phyloP scores from a whole-genome alignment of 2,113 vertebrate genomes.

The Poeciliopsis retropinna region DNA sequence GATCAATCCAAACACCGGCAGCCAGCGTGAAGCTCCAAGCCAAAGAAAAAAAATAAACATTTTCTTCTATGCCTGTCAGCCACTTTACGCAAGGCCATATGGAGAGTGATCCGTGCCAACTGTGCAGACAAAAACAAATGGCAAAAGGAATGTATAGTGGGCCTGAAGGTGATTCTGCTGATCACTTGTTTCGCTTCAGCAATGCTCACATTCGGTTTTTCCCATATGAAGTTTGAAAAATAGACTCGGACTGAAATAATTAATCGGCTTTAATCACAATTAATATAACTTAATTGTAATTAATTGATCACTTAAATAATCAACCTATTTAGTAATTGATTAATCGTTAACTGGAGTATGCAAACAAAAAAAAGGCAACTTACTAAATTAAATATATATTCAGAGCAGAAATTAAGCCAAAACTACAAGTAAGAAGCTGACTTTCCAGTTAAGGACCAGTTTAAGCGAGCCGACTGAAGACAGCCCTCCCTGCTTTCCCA shows the following conservation, averaged over 20 bases:
- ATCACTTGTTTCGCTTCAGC: slow-evolving; percentile 20
- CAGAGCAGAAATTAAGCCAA: no score
- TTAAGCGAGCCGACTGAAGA: slow-evolving; percentile 1
- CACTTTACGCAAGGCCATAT: slow-evolving; percentile 45
- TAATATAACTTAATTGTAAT: no score
- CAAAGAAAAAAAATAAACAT: slow-evolving; percentile 47
- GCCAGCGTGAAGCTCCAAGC: slow-evolving; percentile 43
- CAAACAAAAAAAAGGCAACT: no score
- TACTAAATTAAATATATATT: no score
- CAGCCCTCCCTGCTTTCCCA: slow-evolving; percentile 6
- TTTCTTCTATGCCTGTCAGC: slow-evolving; percentile 41
- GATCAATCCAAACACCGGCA: slow-evolving; percentile 61
- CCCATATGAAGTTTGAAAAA: background rate
- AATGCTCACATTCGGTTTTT: background rate
- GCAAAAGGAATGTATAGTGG: slow-evolving; percentile 38
- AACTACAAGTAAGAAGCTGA: background rate
- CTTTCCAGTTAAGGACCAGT: background rate
- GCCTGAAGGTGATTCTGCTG: slow-evolving; percentile 16
- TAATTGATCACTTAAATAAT: no score
- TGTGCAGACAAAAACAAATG: slow-evolving; percentile 29
- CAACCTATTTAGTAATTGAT: no score
- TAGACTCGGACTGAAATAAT: background rate
- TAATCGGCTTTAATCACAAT: no score
- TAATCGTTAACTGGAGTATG: no score
- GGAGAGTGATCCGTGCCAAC: slow-evolving; percentile 49